Conservation (phyloP, 2,888 invertebrate species). For the Caenorhabditis sp. region DNA sequence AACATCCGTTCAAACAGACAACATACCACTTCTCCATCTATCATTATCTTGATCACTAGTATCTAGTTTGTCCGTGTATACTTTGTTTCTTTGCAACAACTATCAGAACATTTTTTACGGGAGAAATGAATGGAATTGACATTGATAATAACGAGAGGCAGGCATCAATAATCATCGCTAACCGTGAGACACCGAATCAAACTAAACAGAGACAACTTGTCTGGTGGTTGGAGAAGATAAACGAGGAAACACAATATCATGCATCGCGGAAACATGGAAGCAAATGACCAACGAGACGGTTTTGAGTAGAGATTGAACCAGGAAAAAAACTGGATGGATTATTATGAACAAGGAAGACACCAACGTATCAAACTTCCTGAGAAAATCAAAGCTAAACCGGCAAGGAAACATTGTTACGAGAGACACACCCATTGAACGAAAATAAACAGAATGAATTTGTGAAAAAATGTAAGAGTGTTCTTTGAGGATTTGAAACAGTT, state of each 20-base stretch:
- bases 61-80: constrained; percentile 11
- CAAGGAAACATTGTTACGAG: too few species aligned
- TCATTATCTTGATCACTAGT: constrained; percentile 2
- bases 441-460: too few species aligned
- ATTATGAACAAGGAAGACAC: too few species aligned
- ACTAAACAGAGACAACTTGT: constrained; percentile 15
- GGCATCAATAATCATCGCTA: constrained; percentile 28
- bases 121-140: constrained; percentile 14
- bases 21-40: constrained; percentile 2
- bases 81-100: constrained; percentile 35
- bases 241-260: constrained; percentile 6
- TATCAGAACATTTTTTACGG: constrained; percentile 10
- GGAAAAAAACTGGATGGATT: not conserved
- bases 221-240: constrained; percentile 26
- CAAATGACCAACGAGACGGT: not conserved
- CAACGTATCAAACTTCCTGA: too few species aligned
- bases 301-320: not conserved
- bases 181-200: not conserved
- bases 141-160: constrained; percentile 20
- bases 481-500: too few species aligned
- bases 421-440: too few species aligned
- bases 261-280: not conserved
- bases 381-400: too few species aligned
- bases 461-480: too few species aligned
- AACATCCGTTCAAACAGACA: constrained; percentile 5